phyloP scores from a whole-genome alignment of 2,888 invertebrate species.

The Dyspetes luteomarginatus region DNA sequence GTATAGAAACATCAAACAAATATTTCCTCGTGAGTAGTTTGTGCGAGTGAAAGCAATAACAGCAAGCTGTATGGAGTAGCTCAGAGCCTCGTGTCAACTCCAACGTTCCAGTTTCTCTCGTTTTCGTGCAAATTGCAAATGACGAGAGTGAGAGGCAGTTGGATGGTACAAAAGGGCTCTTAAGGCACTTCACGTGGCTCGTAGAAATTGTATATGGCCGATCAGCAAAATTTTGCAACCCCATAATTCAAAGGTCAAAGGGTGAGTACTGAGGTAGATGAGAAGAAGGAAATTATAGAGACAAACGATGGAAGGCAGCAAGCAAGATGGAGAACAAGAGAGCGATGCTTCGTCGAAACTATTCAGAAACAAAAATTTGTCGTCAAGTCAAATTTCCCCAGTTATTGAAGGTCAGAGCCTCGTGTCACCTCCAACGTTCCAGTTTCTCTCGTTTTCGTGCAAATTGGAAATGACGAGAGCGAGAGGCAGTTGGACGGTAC shows the following conservation, averaged over 20 bases:
- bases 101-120: constrained; percentile 19
- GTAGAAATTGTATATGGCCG: constrained; percentile 26
- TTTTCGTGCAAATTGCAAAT: constrained; percentile 22
- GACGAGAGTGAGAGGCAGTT: constrained; percentile 8
- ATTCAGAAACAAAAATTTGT: too few relatives aligned
- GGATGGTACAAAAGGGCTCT: constrained; percentile 25
- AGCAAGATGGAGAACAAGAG: too few relatives aligned
- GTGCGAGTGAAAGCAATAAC: constrained; percentile 22
- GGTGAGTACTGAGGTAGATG: not conserved
- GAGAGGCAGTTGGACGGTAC: constrained; percentile 15
- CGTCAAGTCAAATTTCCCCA: too few relatives aligned
- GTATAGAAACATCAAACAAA: not conserved
- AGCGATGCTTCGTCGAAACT: too few relatives aligned
- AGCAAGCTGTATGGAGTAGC: constrained; percentile 3
- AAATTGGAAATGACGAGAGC: constrained; percentile 18
- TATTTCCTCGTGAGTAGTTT: constrained; percentile 2
- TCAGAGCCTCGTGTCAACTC: constrained; percentile 10
- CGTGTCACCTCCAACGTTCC: constrained; percentile 21
- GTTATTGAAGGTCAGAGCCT: not conserved
- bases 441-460: constrained; percentile 16
- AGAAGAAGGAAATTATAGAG: not conserved
- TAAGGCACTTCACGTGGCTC: constrained; percentile 41
- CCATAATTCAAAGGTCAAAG: not conserved
- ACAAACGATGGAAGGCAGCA: too few relatives aligned
- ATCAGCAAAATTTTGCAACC: not conserved